Evolutionary conservation across 1,140 invertebrate species (phyloP).

Genomic region (Pseudomyrmex concolor): DNA sequence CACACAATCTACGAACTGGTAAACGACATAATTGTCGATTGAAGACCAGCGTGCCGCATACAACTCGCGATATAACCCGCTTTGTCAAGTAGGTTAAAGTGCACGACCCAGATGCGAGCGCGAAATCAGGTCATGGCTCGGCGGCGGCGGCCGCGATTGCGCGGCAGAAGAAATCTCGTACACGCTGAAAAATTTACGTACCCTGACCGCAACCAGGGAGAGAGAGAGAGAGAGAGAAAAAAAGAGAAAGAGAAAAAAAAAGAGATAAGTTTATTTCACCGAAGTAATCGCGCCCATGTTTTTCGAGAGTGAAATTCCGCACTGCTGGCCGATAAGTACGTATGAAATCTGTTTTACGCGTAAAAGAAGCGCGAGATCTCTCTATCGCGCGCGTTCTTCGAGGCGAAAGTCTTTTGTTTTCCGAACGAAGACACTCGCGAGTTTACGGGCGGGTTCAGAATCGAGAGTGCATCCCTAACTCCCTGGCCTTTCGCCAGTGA

Average conservation of each 20-base stretch:
- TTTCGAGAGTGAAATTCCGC: no score
- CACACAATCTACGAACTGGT: background rate
- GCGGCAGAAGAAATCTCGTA: conserved; percentile 52
- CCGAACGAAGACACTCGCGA: background rate
- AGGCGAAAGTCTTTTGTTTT: conserved; percentile 32
- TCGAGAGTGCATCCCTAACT: conserved; percentile 27
- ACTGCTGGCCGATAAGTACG: background rate
- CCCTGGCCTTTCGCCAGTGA: conserved; percentile 55
- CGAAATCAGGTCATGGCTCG: conserved; percentile 65
- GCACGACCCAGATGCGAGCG: conserved; percentile 58
- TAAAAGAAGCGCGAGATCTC: background rate
- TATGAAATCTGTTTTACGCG: background rate
- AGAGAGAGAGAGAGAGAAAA: background rate
- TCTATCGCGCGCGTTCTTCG: background rate
- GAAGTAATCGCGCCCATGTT: no score
- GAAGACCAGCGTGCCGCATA: conserved; percentile 7
- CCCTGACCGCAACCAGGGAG: background rate
- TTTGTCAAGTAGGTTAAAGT: conserved; percentile 54
- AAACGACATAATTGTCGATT: conserved; percentile 19
- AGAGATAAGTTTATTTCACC: background rate
- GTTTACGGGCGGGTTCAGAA: conserved; percentile 8
- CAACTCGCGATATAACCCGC: conserved; percentile 13
- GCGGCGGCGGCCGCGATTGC: conserved; percentile 56
- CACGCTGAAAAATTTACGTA: conserved; percentile 62
- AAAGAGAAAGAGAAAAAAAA: conserved; percentile 11